Base-by-base conservation (phyloP, 2,888 invertebrate genomes). In the Trachelus tabidus region DNA sequence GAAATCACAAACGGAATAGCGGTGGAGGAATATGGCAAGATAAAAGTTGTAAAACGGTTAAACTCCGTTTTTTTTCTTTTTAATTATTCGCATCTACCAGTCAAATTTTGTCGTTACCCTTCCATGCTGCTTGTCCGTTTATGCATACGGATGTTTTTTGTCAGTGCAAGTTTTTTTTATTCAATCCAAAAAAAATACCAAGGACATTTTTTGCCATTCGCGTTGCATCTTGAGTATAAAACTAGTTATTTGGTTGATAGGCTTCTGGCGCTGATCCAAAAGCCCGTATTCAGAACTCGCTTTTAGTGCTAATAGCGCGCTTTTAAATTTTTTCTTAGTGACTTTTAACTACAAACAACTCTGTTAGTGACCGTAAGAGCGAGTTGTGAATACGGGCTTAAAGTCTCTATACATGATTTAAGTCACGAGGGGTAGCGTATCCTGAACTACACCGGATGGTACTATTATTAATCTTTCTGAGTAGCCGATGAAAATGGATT, bases 1-100 rank as follows among this genome's bases (percentile, higher is more conserved):
- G 87, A 90, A 73, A 87, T 84, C 15, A 88, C 84, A 4, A 87
- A 88, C 30, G 87, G 87, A n/a, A 88, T 81, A 33, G 71, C 1
- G 31, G 76, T 77, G 23, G 23, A 23, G 23, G 23, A 23, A 23
- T 9, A 23, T 40, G 23, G 40, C 40, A 6, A 23, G 40, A 6
- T 15, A 4, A 40, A 40, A 23, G 2, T 40, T 6, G 9, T 83
- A 34, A 76, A 30, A 0, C n/a, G 23, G 6, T 1, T 1, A 40
- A 40, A 2, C 6, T 40, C 6, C 6, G 4, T 15, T 23, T 40
- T 15, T 40, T 15, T 6, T 40, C 4, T 40, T 23, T 40, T 40
- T 35, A 35, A 35, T 35, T 56, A 56, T 23, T 56, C 15, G 23
- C 9, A 23, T 9, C 23, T 56, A 23, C 23, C 56, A 56, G 9